Conservation (phyloP, 2,113 vertebrate genomes). For the Delphinapterus leucas region DNA sequence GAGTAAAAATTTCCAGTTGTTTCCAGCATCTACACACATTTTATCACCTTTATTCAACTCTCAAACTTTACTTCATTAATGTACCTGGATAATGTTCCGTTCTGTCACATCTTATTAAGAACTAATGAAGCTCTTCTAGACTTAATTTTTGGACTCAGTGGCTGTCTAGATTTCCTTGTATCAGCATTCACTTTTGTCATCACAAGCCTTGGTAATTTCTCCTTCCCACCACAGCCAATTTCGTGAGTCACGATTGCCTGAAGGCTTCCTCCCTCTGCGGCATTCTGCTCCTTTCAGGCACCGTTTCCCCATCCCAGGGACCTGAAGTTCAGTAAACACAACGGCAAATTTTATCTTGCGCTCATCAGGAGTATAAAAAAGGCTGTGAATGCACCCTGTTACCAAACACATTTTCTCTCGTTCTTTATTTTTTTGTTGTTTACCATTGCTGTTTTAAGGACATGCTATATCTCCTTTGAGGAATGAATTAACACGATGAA, state of each 20-base stretch:
- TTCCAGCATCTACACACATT: not conserved
- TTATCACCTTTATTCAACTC: not conserved
- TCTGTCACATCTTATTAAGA: slow-evolving; percentile 45
- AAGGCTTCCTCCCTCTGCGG: not conserved
- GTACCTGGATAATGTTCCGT: not conserved
- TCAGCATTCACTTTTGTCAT: not conserved
- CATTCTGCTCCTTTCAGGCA: too few species aligned
- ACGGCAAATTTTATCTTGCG: accelerated
- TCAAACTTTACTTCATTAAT: slow-evolving; percentile 8
- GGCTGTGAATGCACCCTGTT: accelerated
- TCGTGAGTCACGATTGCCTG: not conserved
- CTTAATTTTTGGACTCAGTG: slow-evolving; percentile 56
- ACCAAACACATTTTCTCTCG: not conserved
- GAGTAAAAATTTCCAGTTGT: not conserved
- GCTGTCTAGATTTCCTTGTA: not conserved
- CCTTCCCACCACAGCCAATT: not conserved
- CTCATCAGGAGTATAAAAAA: not conserved
- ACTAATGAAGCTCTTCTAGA: slow-evolving; percentile 50
- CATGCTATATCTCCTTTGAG: not conserved
- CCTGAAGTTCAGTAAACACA: not conserved
- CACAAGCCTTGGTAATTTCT: not conserved
- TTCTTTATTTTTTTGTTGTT: not conserved
- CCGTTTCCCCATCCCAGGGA: accelerated
- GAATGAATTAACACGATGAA: not conserved
- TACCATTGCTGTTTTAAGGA: not conserved